A percentile compares a stretch with the other conserved stretches of the same genome.
phyloP scores from a whole-genome alignment of 35 echinoderm and acorn worm species.

The Patiria miniata region DNA sequence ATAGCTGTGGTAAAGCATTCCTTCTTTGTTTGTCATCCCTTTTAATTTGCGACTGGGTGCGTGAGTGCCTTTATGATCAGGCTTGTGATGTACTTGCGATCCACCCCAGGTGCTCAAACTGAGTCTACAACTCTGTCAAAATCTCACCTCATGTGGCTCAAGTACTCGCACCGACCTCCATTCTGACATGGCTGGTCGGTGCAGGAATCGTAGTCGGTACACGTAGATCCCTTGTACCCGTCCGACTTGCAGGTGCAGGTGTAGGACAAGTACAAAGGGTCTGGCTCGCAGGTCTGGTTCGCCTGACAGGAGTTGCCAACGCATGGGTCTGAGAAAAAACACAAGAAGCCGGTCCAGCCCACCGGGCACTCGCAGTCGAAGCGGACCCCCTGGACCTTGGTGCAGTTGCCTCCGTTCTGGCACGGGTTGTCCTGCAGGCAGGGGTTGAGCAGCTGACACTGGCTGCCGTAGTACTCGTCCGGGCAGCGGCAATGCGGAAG shows the following conservation, averaged over 20 bases:
- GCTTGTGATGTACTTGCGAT: too few relatives aligned
- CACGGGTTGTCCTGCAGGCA: slow-evolving; percentile 36
- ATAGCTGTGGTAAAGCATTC: too few relatives aligned
- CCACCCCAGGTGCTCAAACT: too few relatives aligned
- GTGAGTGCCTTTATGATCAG: too few relatives aligned
- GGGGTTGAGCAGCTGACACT: slow-evolving; percentile 34
- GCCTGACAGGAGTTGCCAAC: slow-evolving; percentile 18
- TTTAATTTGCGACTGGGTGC: too few relatives aligned
- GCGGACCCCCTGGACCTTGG: neutral
- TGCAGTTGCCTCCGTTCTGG: slow-evolving; percentile 48
- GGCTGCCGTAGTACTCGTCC: slow-evolving; percentile 33
- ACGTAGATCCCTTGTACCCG: slow-evolving; percentile 32
- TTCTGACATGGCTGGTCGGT: slow-evolving; percentile 23
- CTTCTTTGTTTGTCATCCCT: too few relatives aligned
- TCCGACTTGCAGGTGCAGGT: neutral
- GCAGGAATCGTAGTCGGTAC: slow-evolving; percentile 39
- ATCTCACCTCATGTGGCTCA: too few relatives aligned
- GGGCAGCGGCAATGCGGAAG: neutral
- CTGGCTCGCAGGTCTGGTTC: slow-evolving; percentile 15
- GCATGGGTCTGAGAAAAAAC: slow-evolving; percentile 20
- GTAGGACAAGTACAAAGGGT: neutral
- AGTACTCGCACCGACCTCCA: neutral
- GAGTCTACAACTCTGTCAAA: too few relatives aligned
- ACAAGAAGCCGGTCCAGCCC: slow-evolving; percentile 29
- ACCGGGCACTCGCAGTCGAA: slow-evolving; percentile 28